Evolutionary conservation across 2,888 invertebrate genomes (phyloP), one percentile per base, ranked within the genome.

Genomic region (Caenorhabditis afra): DNA sequence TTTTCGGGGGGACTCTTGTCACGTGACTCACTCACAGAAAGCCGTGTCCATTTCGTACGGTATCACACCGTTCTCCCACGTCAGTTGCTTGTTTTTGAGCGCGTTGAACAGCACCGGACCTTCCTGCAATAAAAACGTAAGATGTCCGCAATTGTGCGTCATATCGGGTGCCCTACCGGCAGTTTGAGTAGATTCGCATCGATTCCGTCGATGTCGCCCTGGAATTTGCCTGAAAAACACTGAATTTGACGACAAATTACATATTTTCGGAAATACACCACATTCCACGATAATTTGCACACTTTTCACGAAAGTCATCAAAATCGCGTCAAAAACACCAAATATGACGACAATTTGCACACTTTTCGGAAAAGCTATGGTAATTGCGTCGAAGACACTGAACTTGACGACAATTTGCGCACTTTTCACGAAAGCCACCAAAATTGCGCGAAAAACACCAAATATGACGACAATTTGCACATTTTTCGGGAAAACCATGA

Each of bases 131-230:
- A n/a, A 79, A 3, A 49, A 23, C 14, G 11, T 11, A 3, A 41
- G 3, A 11, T 3, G 11, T 41, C 11, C 41, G 41, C 41, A 29
- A 29, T 29, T 29, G 29, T 7, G 29, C 29, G 29, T 29, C 29
- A 7, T 3, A 29, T 29, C 7, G 4, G 29, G 29, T 7, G 29
- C 29, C n/a, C 70, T 29, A 86, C 86, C 68, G 87, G 81, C 44
- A 83, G 70, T 50, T 78, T 76, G 7, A 89, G 45, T 20, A 87
- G 66, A 7, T 65, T 74, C 14, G 81, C 75, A 77, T 89, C 87
- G 45, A 89, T 82, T 3, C 88, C 89, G 70, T 86, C 90, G 45
- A 90, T 90, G 77, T 90, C 90, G 7, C 90, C 90, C 79, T 90
- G 90, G 68, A 88, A 90, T 73, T 90, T 90, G n/a, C 88, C 87